Base-by-base conservation (phyloP, 2,113 vertebrate species). In the Oxygymnocypris stewartii region DNA sequence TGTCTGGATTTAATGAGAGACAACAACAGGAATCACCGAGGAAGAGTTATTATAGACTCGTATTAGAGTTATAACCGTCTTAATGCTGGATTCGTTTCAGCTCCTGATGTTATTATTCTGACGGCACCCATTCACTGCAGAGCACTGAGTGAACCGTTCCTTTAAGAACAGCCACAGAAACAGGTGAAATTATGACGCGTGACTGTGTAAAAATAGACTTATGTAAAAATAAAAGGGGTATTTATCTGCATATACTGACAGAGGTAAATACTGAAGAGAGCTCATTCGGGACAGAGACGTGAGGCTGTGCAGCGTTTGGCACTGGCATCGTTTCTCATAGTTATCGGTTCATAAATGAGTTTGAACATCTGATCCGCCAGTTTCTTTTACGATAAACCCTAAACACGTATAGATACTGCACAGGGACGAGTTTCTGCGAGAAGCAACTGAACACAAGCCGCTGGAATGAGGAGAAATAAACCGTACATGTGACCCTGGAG, bases 171-270 rank as follows among this genome's bases (percentile, higher is more conserved):
- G 92, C 91, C 91, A 92, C 90, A 93, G 93, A 94, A 92, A 93
- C 28, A 61, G 20, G 9, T 59, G 25, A 79, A 57, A 79, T 8
- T 1, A 59, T 12, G 77, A n/a, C 31, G 92, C 90, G 93, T 92
- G 88, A 92, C 93, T 47, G 23, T 65, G 94, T 93, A 94, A 95
- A 95, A 94, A 95, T 94, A 94, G 94, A 92, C 94, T 90, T 91
- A 93, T 94, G 93, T 91, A 94, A 94, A 88, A 93, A 90, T 88
- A 92, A 93, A 71, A 92, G 87, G 31, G 75, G 83, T 89, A 84
- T 91, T 74, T 76, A 59, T 49, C 84, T 2, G 57, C 79, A 47
- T 47, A 82, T 82, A 82, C 59, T 67, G 79, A 82, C 40, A 28
- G 14, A 20, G 37, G 95, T 92, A 93, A 94, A 94, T 94, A 95